Evolutionary conservation across 2,888 invertebrate species (phyloP).

Genomic region (Clanis bilineata): DNA sequence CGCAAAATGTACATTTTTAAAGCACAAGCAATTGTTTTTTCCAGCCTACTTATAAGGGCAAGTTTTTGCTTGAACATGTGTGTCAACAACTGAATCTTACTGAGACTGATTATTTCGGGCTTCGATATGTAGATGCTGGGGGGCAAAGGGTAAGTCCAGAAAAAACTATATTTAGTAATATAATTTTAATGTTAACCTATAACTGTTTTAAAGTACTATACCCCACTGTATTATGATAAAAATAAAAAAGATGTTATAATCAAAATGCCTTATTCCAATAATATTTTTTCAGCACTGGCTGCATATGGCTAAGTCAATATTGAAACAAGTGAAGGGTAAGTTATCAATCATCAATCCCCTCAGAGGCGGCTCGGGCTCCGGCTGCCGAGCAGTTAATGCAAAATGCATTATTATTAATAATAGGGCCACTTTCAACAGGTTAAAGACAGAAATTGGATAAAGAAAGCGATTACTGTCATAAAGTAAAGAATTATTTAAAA

Average conservation of each 20-base stretch:
- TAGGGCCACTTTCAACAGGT: too few relatives aligned
- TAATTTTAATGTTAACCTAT: too few relatives aligned
- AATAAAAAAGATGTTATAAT: too few relatives aligned
- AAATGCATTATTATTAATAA: too few relatives aligned
- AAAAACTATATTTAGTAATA: not conserved
- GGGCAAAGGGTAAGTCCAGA: conserved; percentile 90
- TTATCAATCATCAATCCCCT: not conserved
- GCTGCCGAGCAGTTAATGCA: too few relatives aligned
- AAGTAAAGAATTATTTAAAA: too few relatives aligned
- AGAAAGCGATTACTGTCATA: too few relatives aligned
- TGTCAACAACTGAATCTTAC: conserved; percentile 94
- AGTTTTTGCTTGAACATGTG: conserved; percentile 93
- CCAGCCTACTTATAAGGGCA: conserved; percentile 94
- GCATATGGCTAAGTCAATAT: conserved; percentile 93
- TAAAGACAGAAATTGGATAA: too few relatives aligned
- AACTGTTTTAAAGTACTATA: too few relatives aligned
- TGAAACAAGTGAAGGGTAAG: conserved; percentile 94
- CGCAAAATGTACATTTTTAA: not conserved
- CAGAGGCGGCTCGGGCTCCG: too few relatives aligned
- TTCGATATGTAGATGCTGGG: conserved; percentile 93
- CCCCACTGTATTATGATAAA: too few relatives aligned
- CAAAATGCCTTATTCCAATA: too few relatives aligned
- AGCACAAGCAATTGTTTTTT: conserved; percentile 44
- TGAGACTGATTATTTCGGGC: conserved; percentile 97
- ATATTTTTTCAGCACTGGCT: conserved; percentile 95